Conservation (phyloP, 2,797 vertebrate species). For the Acipenser oxyrinchus region DNA sequence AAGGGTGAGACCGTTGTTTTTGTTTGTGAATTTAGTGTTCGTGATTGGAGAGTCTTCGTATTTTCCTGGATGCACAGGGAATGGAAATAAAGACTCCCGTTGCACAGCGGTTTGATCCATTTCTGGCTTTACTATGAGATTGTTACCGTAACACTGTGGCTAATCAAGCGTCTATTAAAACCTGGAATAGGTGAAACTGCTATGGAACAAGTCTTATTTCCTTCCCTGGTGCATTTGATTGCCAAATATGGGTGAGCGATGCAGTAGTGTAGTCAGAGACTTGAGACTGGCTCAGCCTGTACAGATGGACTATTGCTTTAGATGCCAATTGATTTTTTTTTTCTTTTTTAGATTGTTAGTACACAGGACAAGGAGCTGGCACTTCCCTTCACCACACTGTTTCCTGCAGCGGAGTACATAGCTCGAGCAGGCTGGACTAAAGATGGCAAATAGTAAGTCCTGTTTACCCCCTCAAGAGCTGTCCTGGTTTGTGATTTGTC, state of each 20-base stretch:
- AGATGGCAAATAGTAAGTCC: constrained; percentile 85
- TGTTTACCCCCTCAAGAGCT: constrained; percentile 1
- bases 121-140: too few relatives aligned
- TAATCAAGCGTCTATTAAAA: too few relatives aligned
- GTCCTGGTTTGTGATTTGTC: neutral
- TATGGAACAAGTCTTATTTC: neutral
- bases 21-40: too few relatives aligned
- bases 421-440: constrained; percentile 91
- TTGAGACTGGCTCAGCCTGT: neutral
- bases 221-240: neutral
- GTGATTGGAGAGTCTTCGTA: neutral
- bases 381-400: constrained; percentile 73
- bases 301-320: neutral
- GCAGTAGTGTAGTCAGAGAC: too few relatives aligned
- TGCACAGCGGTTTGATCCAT: too few relatives aligned
- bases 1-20: constrained; percentile 56
- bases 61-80: neutral
- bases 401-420: constrained; percentile 87
- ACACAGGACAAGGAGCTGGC: constrained; percentile 83
- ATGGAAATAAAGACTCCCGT: neutral
- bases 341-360: constrained; percentile 66
- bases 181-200: too few relatives aligned
- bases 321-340: neutral
- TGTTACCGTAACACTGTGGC: too few relatives aligned
- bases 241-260: constrained; percentile 3